These are phyloP conservation scores for Eriocheir sinensis DNA, from an alignment of 1,140 invertebrate genomes.

Conservation along the genomic window DNA sequence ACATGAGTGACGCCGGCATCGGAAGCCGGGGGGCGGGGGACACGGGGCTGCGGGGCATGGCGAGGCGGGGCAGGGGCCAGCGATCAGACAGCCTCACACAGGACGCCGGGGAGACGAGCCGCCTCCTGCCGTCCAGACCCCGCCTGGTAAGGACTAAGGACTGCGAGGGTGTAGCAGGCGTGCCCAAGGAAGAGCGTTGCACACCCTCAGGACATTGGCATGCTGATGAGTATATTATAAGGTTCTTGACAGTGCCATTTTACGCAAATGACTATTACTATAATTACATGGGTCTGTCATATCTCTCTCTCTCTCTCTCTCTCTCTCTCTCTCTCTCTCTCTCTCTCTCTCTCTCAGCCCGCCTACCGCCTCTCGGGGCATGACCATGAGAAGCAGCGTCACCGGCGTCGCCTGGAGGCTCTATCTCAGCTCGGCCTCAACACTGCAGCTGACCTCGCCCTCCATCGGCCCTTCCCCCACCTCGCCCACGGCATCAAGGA, in stretches of 20 bases:
- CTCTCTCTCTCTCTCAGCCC: background rate
- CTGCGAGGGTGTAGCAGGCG: too few relatives aligned
- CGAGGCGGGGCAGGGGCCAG: slow-evolving; percentile 8
- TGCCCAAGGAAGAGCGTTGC: too few relatives aligned
- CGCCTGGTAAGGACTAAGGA: background rate
- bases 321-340: background rate
- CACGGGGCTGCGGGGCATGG: slow-evolving; percentile 34
- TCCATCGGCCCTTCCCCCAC: slow-evolving; percentile 9
- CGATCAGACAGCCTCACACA: background rate
- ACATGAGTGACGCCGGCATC: background rate
- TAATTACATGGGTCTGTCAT: too few relatives aligned
- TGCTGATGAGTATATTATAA: too few relatives aligned
- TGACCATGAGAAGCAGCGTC: slow-evolving; percentile 54
- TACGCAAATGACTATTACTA: too few relatives aligned
- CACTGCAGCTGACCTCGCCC: slow-evolving; percentile 57
- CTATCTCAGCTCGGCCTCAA: slow-evolving; percentile 66
- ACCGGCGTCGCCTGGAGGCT: slow-evolving; percentile 62
- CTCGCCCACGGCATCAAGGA: slow-evolving; percentile 1
- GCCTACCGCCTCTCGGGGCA: slow-evolving; percentile 54
- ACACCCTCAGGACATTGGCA: too few relatives aligned
- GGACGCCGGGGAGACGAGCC: background rate
- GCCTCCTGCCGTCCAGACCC: slow-evolving; percentile 34
- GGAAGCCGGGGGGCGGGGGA: background rate
- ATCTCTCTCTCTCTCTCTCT: background rate
- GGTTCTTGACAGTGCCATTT: too few relatives aligned